phyloP scores from a whole-genome alignment of 2,113 vertebrate genomes.

The Cairina moschata region DNA sequence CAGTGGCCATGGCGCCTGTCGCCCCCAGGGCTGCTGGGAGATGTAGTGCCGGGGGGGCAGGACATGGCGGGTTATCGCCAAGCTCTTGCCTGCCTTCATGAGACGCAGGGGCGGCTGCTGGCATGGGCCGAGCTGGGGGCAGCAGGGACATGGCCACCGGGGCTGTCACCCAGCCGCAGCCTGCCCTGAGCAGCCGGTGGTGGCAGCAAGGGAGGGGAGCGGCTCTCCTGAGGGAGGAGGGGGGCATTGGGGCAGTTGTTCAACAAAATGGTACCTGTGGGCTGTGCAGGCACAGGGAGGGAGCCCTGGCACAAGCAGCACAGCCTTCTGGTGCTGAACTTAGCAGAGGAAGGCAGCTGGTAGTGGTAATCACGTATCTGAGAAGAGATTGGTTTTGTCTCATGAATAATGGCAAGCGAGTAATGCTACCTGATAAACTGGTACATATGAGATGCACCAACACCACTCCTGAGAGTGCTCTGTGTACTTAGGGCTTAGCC shows the following conservation, averaged over 20 bases:
- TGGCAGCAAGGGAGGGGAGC: background rate
- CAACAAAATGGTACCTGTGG: slow-evolving; percentile 27
- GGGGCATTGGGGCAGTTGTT: background rate
- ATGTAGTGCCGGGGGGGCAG: background rate
- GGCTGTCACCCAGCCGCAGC: accelerated
- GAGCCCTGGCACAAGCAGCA: accelerated
- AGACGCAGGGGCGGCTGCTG: accelerated
- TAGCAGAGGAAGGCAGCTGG: background rate
- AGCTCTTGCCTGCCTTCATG: background rate
- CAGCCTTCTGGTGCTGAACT: background rate
- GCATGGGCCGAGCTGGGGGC: too few species aligned
- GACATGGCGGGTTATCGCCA: background rate
- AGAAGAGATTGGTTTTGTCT: accelerated
- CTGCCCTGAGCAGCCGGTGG: background rate
- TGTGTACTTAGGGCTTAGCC: background rate
- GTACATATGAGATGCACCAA: background rate
- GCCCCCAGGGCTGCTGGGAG: slow-evolving; percentile 13
- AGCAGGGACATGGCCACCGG: background rate
- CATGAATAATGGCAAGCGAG: accelerated
- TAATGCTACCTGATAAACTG: background rate
- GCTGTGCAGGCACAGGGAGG: accelerated
- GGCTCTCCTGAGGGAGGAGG: background rate
- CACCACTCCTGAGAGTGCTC: accelerated
- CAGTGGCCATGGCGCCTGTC: background rate
- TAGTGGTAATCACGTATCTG: background rate